Percentiles rank a stretch among this genome's conserved stretches.
Conservation (phyloP, 1,140 invertebrate genomes). For the Caenorhabditis briggsae region DNA sequence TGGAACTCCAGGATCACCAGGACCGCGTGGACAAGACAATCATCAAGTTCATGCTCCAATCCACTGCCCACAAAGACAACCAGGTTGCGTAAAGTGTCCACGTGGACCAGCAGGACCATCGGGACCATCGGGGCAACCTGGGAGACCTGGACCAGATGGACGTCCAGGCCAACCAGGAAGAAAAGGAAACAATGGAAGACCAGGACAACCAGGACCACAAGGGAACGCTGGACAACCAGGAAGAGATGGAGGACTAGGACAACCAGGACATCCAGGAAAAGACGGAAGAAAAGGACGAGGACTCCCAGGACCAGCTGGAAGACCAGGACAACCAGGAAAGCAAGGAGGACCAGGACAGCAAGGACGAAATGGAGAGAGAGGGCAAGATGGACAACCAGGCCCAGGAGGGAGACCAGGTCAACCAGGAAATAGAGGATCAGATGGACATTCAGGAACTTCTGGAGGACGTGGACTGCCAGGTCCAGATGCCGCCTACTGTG, state of each 20-base stretch:
- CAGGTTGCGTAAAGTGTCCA: conserved; percentile 59
- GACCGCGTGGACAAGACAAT: conserved; percentile 53
- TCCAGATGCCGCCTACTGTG: conserved; percentile 58
- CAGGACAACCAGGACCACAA: conserved; percentile 56
- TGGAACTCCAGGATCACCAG: conserved; percentile 44
- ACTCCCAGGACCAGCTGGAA: conserved; percentile 48
- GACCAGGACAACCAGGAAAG: conserved; percentile 57
- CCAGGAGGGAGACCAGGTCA: conserved; percentile 55
- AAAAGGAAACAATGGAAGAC: conserved; percentile 56
- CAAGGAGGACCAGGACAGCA: conserved; percentile 55
- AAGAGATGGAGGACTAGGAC: conserved; percentile 53
- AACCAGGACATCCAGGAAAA: conserved; percentile 53
- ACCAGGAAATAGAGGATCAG: conserved; percentile 57
- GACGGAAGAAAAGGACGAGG: conserved; percentile 57
- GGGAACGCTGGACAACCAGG: conserved; percentile 60
- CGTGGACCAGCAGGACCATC: conserved; percentile 47
- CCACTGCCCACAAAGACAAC: conserved; percentile 12
- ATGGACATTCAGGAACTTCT: conserved; percentile 59
- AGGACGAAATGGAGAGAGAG: conserved; percentile 58
- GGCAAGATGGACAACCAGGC: conserved; percentile 45
- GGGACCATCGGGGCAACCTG: conserved; percentile 49
- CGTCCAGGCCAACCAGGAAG: conserved; percentile 59
- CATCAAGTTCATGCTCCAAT: conserved; percentile 46
- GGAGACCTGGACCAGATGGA: conserved; percentile 60
- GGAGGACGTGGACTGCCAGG: conserved; percentile 57